Percentiles rank a stretch among this genome's conserved stretches.
phyloP scores from a whole-genome alignment of 1,140 invertebrate genomes.

The Heliconius himera region DNA sequence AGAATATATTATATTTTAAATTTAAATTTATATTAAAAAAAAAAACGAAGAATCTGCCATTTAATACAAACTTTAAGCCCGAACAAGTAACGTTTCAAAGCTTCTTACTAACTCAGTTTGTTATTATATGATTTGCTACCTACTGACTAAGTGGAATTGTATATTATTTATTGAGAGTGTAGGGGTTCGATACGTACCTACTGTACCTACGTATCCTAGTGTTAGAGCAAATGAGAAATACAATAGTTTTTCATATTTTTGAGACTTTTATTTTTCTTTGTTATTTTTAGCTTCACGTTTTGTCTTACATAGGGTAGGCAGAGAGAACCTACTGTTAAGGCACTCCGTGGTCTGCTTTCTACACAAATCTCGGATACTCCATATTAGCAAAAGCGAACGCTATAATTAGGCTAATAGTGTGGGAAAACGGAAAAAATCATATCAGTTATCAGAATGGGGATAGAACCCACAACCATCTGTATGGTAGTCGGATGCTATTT shows the following conservation, averaged over 20 bases:
- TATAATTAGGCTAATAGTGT: no score
- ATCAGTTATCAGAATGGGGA: no score
- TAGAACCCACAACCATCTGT: no score
- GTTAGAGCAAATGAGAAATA: slow-evolving; percentile 50
- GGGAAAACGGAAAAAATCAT: no score
- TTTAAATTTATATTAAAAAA: no score
- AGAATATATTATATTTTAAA: no score
- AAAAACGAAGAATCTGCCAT: background rate
- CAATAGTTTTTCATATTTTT: slow-evolving; percentile 51
- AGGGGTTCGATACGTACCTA: slow-evolving; percentile 34
- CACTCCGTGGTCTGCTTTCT: no score
- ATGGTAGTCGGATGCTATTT: no score
- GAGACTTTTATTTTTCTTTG: slow-evolving; percentile 33
- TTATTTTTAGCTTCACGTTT: background rate
- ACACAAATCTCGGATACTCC: no score
- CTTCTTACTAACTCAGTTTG: slow-evolving; percentile 27
- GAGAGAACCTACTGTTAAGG: no score
- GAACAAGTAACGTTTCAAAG: background rate
- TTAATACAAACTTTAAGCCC: background rate
- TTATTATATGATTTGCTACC: slow-evolving; percentile 40
- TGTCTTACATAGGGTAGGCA: background rate
- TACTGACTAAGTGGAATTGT: slow-evolving; percentile 45
- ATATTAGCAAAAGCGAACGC: no score
- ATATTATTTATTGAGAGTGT: slow-evolving; percentile 50
- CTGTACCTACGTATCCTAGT: slow-evolving; percentile 39